These are phyloP conservation scores for Anas platyrhynchos DNA, from an alignment of 2,113 vertebrate species.

Conservation along the genomic window DNA sequence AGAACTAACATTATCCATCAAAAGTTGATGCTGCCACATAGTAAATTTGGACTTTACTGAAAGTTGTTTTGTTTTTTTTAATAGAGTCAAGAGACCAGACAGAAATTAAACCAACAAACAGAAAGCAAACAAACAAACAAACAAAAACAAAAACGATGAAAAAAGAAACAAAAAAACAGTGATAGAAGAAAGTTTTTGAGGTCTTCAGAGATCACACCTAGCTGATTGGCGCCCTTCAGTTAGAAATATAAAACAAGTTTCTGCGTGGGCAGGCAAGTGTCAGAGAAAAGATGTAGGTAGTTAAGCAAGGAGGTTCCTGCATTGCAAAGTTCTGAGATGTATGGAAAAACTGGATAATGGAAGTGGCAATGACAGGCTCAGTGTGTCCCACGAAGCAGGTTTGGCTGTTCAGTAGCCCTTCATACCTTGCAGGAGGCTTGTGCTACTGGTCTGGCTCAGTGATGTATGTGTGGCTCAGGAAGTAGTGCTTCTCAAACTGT, in stretches of 20 bases:
- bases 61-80: background rate
- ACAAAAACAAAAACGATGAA: background rate
- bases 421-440: background rate
- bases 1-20: background rate
- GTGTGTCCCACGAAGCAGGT: background rate
- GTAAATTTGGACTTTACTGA: background rate
- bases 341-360: background rate
- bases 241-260: background rate
- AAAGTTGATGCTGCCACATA: background rate
- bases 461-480: background rate
- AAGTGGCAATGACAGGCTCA: background rate
- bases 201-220: background rate
- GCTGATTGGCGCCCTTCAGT: background rate
- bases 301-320: background rate
- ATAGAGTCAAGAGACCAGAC: background rate
- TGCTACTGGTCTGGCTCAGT: background rate
- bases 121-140: background rate
- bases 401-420: background rate
- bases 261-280: background rate
- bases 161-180: background rate
- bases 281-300: background rate
- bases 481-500: constrained; percentile 9
- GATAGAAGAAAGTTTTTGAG: background rate
- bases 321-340: background rate
- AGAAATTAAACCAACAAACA: background rate